phyloP scores from a whole-genome alignment of 2,888 invertebrate species.

The Monopis laevigella region DNA sequence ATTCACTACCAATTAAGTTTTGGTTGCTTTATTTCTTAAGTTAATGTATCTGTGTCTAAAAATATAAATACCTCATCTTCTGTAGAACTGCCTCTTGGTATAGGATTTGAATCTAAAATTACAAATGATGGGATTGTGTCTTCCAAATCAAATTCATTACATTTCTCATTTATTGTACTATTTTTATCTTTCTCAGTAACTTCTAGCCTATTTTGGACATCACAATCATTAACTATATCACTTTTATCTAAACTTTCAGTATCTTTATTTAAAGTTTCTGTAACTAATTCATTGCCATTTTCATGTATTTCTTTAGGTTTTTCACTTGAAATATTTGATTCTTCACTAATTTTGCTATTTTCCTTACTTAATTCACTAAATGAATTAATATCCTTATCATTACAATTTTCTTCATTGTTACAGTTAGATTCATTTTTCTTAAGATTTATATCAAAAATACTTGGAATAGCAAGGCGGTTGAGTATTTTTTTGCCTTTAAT shows the following conservation, averaged over 20 bases:
- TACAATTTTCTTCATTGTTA: neutral
- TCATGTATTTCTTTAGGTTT: neutral
- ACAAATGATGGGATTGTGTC: constrained; percentile 5
- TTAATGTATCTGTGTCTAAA: too few species aligned
- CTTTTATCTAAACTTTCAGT: neutral
- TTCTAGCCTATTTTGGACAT: neutral
- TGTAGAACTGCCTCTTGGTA: too few species aligned
- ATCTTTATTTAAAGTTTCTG: neutral
- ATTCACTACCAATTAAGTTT: too few species aligned
- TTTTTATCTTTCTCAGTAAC: too few species aligned
- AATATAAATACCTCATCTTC: too few species aligned
- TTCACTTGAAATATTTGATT: neutral
- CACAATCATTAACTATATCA: too few species aligned
- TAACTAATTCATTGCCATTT: neutral
- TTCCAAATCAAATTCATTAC: too few species aligned
- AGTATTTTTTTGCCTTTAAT: constrained; percentile 37
- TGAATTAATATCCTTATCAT: neutral
- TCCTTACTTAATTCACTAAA: neutral
- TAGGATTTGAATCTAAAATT: too few species aligned
- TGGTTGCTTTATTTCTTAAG: too few species aligned
- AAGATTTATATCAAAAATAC: too few species aligned
- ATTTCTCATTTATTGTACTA: too few species aligned
- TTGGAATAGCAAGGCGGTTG: constrained; percentile 38
- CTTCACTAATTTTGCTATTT: neutral
- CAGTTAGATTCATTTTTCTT: too few species aligned